Evolutionary conservation across 1,140 invertebrate species (phyloP), one percentile per base, ranked within the genome.

Genomic region (Atta texana): DNA sequence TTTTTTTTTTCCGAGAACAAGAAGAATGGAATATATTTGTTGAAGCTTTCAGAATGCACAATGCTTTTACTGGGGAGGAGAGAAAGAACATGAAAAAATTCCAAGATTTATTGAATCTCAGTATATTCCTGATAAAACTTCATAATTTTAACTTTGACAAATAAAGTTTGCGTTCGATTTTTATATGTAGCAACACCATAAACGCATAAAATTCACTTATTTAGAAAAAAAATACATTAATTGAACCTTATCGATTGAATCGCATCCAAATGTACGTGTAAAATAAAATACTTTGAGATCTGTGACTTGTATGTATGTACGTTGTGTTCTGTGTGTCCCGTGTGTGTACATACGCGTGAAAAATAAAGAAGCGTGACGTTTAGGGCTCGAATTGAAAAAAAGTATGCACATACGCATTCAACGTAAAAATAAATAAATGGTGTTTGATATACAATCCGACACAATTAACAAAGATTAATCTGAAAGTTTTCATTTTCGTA

Each of bases 341-440:
- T 24, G 66, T 24, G 66, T 69, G 44, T 69, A 51, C 66, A 68
- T 68, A 69, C 18, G 66, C 66, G 39, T 71, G 24, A 75, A 39
- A 84, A 51, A 24, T 39, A 74, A 84, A 75, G 39, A 21, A 31
- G 10, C 12, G 55, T 61, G 18, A 81, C 31, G 24, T n/a, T 74
- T 82, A 75, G 24, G 51, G 24, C 28, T 34, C 18, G 24, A 24
- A 18, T 51, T 72, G 71, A 81, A 87, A 74, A 74, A 88, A 81
- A 57, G 7, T 28, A 39, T 14, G 66, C n/a, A n/a, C 39, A 8
- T 74, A 16, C 66, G 44, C 44, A 61, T 59, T 72, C 55, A 57
- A 55, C 49, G 21, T 72, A 39, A 81, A 72, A 39, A 18, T 51
- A 78, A 86, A 57, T 63, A 86, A 88, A 71, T 72, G 68, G 8